These are phyloP conservation scores for Bryconaethiops microstoma DNA, from an alignment of 2,797 vertebrate species.

Conservation along the genomic window DNA sequence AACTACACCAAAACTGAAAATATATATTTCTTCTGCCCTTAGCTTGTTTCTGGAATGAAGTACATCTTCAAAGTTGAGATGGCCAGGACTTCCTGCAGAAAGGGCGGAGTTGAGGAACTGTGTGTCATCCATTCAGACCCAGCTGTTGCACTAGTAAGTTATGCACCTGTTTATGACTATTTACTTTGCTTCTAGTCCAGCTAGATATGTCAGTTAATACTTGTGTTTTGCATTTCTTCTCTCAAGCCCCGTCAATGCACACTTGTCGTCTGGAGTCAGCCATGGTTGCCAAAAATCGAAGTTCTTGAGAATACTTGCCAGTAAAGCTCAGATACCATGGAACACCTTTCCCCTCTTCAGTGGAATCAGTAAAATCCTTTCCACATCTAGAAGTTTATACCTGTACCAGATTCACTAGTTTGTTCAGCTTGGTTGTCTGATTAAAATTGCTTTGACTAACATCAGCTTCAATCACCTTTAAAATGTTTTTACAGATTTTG, in stretches of 20 bases:
- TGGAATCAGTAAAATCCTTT: neutral
- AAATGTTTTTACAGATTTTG: neutral
- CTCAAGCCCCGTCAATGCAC: slow-evolving; percentile 62
- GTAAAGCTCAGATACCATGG: neutral
- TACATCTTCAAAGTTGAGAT: slow-evolving; percentile 69
- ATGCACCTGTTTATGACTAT: neutral
- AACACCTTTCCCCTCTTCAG: neutral
- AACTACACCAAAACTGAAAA: neutral
- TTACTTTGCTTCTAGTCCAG: neutral
- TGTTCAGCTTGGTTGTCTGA: neutral
- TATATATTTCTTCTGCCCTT: neutral
- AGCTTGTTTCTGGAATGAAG: slow-evolving; percentile 72
- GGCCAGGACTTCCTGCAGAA: slow-evolving; percentile 69
- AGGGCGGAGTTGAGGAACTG: neutral
- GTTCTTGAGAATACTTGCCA: neutral
- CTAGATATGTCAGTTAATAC: neutral
- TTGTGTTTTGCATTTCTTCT: neutral
- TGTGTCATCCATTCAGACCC: slow-evolving; percentile 49
- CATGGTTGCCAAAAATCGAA: slow-evolving; percentile 33
- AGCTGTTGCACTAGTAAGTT: slow-evolving; percentile 51
- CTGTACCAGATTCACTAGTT: too few relatives aligned
- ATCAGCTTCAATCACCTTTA: neutral
- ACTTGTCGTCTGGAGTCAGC: slow-evolving; percentile 66
- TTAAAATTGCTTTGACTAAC: slow-evolving; percentile 2
- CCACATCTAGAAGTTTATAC: neutral